Evolutionary conservation across 2,113 vertebrate species (phyloP), one percentile per base, ranked within the genome.

Genomic region (Cyphotilapia sp.): DNA sequence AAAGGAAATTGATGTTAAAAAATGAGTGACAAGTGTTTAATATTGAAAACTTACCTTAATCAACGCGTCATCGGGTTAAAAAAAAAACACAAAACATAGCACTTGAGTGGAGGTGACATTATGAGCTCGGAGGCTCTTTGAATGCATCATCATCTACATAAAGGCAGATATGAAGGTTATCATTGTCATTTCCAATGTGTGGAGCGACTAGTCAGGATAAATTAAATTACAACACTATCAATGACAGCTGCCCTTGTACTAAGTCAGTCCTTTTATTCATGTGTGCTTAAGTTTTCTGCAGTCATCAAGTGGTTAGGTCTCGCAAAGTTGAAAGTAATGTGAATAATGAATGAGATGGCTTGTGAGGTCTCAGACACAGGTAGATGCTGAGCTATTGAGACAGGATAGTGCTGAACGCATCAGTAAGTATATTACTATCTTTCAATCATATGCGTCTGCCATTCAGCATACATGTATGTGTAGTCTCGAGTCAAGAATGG

Each of bases 21-120:
- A 93, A 22, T 84, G 88, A 93, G 87, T 88, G 93, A 86, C 93
- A 89, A 45, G 90, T 90, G 86, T 93, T 91, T 92, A 93, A 92
- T 90, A 93, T 78, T 90, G 63, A 93, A 93, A 90, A 87, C 87
- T 74, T 88, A 69, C 86, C 80, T 93, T 91, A 89, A 93, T 94
- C 87, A 92, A 90, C 47, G 45, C 90, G 57, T 94, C 86, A 90
- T 85, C 51, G 47, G 61, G 69, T 80, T 85, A 81, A 91, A 85
- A 90, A 85, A 66, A 91, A 40, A n/a, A 22, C 22, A 40, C 19
- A 84, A 74, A 24, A 66, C 17, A 80, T 57, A 7, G 76, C 61
- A 49, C 61, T 76, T 76, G 81, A 86, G 83, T 53, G 82, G 53
- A 78, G 61, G 84, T 29, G 85, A 84, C 89, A 40, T 33, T 59